Evolutionary conservation across 2,888 invertebrate species (phyloP).

Genomic region (Petrolisthes manimaculis): DNA sequence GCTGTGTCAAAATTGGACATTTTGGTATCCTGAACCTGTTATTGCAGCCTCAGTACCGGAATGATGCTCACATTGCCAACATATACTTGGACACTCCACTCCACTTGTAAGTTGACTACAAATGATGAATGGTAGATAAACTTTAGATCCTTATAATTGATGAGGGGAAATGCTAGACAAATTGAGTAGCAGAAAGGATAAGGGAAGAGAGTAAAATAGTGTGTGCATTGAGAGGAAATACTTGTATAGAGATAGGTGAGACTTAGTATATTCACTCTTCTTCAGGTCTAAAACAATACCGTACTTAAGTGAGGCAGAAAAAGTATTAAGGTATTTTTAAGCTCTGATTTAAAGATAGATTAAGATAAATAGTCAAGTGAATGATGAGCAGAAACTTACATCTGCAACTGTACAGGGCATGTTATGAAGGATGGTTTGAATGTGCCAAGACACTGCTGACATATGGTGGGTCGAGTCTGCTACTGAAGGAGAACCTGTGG

Average conservation of each 20-base stretch:
- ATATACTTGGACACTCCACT: constrained; percentile 72
- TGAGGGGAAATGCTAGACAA: not conserved
- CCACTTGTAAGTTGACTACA: constrained; percentile 68
- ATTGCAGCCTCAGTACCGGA: constrained; percentile 69
- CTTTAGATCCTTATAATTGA: no score
- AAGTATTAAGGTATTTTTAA: no score
- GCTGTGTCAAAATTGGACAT: constrained; percentile 71
- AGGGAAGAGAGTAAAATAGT: not conserved
- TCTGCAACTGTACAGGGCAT: constrained; percentile 67
- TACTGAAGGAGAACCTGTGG: constrained; percentile 71
- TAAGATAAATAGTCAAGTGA: not conserved
- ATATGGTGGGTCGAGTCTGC: constrained; percentile 55
- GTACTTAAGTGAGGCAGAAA: no score
- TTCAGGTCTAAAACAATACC: no score
- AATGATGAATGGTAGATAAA: no score
- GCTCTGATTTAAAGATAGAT: not conserved
- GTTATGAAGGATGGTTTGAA: constrained; percentile 70
- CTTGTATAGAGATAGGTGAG: no score
- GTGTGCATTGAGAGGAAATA: no score
- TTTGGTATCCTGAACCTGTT: constrained; percentile 70
- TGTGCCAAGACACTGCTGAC: constrained; percentile 70
- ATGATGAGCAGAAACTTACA: not conserved
- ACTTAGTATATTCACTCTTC: not conserved
- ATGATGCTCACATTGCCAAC: constrained; percentile 69
- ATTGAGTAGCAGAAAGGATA: not conserved